phyloP scores from a whole-genome alignment of 1,140 invertebrate species.

The Hylaeus anthracinus region DNA sequence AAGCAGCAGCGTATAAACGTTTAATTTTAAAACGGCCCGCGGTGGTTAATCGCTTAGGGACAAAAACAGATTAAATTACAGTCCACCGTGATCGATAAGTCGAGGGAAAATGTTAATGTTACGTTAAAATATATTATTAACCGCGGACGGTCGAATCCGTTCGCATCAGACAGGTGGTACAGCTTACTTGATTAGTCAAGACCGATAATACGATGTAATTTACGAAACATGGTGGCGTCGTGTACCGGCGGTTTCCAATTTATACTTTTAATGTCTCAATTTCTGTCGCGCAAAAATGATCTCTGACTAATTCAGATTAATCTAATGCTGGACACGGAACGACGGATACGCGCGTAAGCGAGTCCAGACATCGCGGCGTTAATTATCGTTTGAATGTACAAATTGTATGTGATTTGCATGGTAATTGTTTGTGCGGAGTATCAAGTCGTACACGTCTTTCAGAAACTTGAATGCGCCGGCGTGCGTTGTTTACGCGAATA shows the following conservation, averaged over 20 bases:
- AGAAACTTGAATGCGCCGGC: neutral
- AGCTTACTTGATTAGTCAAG: constrained; percentile 11
- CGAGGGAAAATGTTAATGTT: constrained; percentile 23
- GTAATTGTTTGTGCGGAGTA: neutral
- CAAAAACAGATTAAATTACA: constrained; percentile 25
- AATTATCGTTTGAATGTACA: constrained; percentile 9
- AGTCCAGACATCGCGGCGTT: neutral
- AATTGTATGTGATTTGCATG: neutral
- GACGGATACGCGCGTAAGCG: neutral
- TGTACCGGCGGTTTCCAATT: constrained; percentile 4
- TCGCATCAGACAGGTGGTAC: constrained; percentile 12
- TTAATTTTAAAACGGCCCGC: neutral
- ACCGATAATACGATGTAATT: constrained; percentile 33
- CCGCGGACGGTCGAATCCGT: neutral
- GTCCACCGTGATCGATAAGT: constrained; percentile 15
- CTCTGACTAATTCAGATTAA: constrained; percentile 2
- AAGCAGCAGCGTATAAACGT: neutral
- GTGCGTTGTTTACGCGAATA: neutral
- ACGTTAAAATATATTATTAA: constrained; percentile 44
- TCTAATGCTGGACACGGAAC: neutral
- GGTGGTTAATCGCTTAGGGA: neutral
- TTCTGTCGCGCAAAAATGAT: neutral
- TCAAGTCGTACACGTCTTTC: neutral
- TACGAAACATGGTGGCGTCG: neutral
- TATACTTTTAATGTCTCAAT: constrained; percentile 33